Base-by-base conservation (phyloP, 2,113 vertebrate species). In the Sarotherodon lohbergeri region DNA sequence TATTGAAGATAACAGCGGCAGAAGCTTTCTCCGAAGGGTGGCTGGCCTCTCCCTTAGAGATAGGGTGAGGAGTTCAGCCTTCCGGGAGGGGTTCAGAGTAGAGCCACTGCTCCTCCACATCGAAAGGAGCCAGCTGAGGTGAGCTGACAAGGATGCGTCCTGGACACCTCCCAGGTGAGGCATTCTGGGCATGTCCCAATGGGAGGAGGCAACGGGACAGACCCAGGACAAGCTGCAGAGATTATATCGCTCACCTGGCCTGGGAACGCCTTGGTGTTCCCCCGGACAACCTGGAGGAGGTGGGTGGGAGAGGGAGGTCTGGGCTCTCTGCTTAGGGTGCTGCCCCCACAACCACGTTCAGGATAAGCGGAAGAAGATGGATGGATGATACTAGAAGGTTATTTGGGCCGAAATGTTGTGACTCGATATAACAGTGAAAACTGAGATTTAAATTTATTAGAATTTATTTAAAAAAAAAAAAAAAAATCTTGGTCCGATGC, bases 331-430 rank as follows among this genome's bases (percentile, higher is more conserved):
- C 1, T 59, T 0, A 59, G 57, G 57, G 27, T 61, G 57, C 57
- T 61, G 57, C 14, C 8, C 57, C 8, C 29, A 1, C 57, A 32
- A 61, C 27, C 14, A 32, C 1, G 2, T 1, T 61, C 0, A 3
- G 0, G 57, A 32, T 61, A 32, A 61, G 14, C 0, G 1, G 7
- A 29, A 7, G 12, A 2, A 2, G 12, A 50, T 10, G 50, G 8
- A 5, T 1, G 16, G n/a, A 6, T 0, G 17, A 59, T 32, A 61
- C 5, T 61, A 29, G 32, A n/a, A 1, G 59, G 16, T 19, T 34
- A 34, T 34, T 61, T 63, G 59, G 29, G 29, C 59, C 1, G 29
- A 63, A 0, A 63, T 34, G 59, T 34, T 34, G 57, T 61, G 29
- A 63, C 29, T 63, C 29, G 34, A 34, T 19, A 63, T 34, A 63